Evolutionary conservation across 2,888 invertebrate species (phyloP), one percentile per base, ranked within the genome.

Genomic region (Ormyrus rosae): DNA sequence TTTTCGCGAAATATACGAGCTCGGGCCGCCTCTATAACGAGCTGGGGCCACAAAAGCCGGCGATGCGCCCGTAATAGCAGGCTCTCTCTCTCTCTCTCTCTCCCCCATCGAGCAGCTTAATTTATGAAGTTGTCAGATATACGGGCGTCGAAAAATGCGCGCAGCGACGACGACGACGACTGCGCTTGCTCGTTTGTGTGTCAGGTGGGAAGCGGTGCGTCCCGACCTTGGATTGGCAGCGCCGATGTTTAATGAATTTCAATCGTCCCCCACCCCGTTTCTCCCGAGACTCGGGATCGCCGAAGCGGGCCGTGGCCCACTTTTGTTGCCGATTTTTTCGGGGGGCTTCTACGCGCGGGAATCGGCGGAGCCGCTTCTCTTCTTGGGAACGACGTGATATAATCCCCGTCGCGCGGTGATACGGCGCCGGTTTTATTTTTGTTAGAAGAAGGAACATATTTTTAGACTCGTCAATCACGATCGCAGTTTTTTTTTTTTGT

Each of bases 181-280:
- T 34, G 34, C 34, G 34, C 34, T 34, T 34, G 5, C 56, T 56
- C 13, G 55, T n/a, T 69, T 19, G 4, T 61, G 3, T 61, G 10
- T 71, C 53, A 45, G n/a, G 45, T 63, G 13, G 11, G 51, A 48
- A 11, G 48, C 19, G 46, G 55, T 0, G n/a, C 5, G 61, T 6
- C 10, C 45, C 50, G 67, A 61, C 55, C 55, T 79, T 67, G 69
- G 63, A 8, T 63, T 13, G 45, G 53, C 70, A 73, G 68, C 69
- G 61, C 78, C 70, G 61, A 71, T 78, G 73, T 74, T 76, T 83
- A 84, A 84, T 84, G 82, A 83, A 83, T 83, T 83, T 77, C 73
- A 83, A 82, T 81, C 80, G 83, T 78, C 81, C 81, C 79, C 63
- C 81, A 81, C 82, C 77, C 83, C 79, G 51, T 11, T 78, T 84